A percentile compares a stretch with the other conserved stretches of the same genome.
Conservation (phyloP, 2,888 invertebrate genomes). For the Agrotis segetum region DNA sequence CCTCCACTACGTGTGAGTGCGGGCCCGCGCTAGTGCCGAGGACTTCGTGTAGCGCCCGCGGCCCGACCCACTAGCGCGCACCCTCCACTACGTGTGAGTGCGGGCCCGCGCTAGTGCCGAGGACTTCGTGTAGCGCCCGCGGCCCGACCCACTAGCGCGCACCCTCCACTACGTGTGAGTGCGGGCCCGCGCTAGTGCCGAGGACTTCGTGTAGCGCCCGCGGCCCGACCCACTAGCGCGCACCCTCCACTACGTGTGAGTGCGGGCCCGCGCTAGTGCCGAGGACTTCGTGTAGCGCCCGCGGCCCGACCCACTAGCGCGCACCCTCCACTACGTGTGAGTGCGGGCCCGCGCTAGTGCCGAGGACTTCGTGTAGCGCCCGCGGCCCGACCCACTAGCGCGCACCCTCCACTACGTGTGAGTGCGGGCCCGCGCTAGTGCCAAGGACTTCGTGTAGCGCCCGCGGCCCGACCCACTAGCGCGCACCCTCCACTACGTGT, state of each 20-base stretch:
- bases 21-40: not conserved
- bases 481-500: conserved; percentile 58
- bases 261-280: conserved; percentile 2
- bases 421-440: conserved; percentile 1
- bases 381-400: conserved; percentile 13
- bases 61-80: conserved; percentile 18
- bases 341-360: conserved; percentile 1
- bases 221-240: conserved; percentile 33
- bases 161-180: conserved; percentile 57
- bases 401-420: not conserved
- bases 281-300: not conserved
- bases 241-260: not conserved
- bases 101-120: not conserved
- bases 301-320: not conserved
- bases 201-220: conserved; percentile 55
- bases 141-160: not conserved
- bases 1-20: not conserved
- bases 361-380: not conserved
- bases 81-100: not conserved
- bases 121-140: not conserved
- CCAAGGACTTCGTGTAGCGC: not conserved
- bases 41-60: not conserved
- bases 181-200: conserved; percentile 51
- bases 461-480: not conserved
- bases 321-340: not conserved